Evolutionary conservation across 2,113 vertebrate species (phyloP), one percentile per base, ranked within the genome.

Genomic region (Ageneiosus marmoratus): DNA sequence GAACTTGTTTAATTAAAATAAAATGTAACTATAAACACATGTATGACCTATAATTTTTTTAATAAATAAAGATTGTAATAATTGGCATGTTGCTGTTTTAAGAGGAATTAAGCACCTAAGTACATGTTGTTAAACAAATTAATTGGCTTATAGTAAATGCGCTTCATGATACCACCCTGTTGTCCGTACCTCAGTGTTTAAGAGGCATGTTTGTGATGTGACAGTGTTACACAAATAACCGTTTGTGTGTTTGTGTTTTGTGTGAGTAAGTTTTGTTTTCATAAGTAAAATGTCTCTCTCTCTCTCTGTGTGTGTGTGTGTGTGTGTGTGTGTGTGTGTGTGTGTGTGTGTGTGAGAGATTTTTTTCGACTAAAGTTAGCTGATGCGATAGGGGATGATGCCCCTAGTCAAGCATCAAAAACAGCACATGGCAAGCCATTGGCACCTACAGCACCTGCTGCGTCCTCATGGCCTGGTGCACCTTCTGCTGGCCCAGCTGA

Each of bases 341-440:
- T 53, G 48, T 81, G 11, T 51, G 53, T 86, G 18, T 76, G 50
- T 50, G 12, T n/a, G 27, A 53, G n/a, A n/a, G 16, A 6, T 24
- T 55, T 51, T 78, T 2, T 77, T 50, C 13, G 48, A 1, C 1
- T 88, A 34, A 18, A 95, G 94, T 90, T 95, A 84, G 27, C 91
- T 24, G 94, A 95, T 82, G 94, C 94, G 20, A 90, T 95, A 73
- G 85, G 78, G 75, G 94, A 94, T 3, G 89, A 93, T 70, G 48
- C 77, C 62, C 48, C 88, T 0, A 81, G 89, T 73, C 82, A 91
- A 78, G 91, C 92, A 22, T 90, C 91, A 27, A 93, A 90, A 85
- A 90, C 81, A 1, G 86, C 89, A 5, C 88, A 93, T 88, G 90
- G 83, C 0, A 94, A 94, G 83, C 92, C 93, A 0, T 77, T 90